phyloP scores from a whole-genome alignment of 1,140 invertebrate species.

The Elymnias hypermnestra region DNA sequence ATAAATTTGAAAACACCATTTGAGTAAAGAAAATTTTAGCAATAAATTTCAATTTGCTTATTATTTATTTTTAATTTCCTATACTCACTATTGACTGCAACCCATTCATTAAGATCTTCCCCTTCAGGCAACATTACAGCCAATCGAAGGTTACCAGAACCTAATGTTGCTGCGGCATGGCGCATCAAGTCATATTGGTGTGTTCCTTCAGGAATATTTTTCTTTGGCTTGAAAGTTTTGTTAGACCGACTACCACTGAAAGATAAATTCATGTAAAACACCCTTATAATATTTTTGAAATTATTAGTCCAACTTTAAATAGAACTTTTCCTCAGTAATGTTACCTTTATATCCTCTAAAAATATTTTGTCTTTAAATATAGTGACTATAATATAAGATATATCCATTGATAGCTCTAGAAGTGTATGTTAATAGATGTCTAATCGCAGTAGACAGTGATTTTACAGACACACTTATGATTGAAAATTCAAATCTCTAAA shows the following conservation, averaged over 20 bases:
- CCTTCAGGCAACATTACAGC: conserved; percentile 98
- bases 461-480: no score
- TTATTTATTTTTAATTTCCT: no score
- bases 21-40: no score
- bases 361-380: no score
- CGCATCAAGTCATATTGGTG: conserved; percentile 99
- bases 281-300: no score
- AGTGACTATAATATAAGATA: neutral
- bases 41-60: no score
- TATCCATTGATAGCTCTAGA: neutral
- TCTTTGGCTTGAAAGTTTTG: conserved; percentile 99
- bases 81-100: conserved; percentile 97
- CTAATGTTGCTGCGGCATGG: conserved; percentile 98
- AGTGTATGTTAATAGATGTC: neutral
- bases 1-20: no score
- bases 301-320: neutral
- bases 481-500: neutral
- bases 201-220: conserved; percentile 98
- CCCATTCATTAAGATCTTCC: conserved; percentile 99
- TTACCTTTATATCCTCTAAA: no score
- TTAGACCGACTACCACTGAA: conserved; percentile 90
- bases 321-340: no score
- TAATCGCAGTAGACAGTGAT: no score
- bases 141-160: conserved; percentile 96
- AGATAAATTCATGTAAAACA: no score